These are phyloP conservation scores for Anolis carolinensis DNA, from an alignment of 2,113 vertebrate species.

Conservation along the genomic window DNA sequence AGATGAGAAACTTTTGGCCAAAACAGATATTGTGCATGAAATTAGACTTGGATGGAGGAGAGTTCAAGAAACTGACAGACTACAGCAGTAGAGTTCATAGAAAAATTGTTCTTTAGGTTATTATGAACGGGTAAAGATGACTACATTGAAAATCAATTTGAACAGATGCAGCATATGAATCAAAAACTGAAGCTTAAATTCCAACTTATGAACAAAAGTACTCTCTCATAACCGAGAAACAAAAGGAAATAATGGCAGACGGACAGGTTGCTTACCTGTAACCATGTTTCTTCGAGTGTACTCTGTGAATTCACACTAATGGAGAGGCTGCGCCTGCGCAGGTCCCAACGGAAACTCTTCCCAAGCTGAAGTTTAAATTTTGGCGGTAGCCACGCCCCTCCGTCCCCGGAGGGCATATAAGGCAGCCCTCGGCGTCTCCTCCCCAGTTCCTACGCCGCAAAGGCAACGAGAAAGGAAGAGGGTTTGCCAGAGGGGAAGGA, in stretches of 20 bases:
- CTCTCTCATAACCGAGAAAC: background rate
- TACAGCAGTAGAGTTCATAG: background rate
- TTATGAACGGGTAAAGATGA: background rate
- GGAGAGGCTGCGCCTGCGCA: no score
- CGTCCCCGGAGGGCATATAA: no score
- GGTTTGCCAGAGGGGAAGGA: no score
- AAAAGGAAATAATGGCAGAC: background rate
- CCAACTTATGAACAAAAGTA: background rate
- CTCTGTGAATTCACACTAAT: no score
- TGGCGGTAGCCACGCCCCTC: no score
- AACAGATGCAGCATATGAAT: background rate
- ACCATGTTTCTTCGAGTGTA: no score
- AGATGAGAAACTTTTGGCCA: background rate
- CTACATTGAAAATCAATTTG: background rate
- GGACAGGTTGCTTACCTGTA: no score
- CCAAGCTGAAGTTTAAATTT: no score
- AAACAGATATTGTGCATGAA: background rate
- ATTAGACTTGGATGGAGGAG: background rate
- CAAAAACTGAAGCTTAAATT: background rate
- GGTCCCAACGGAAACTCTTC: no score
- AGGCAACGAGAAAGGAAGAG: no score
- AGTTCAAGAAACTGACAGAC: background rate
- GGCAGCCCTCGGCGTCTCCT: no score
- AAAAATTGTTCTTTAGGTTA: background rate
- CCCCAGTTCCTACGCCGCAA: no score